Evolutionary conservation across 1,140 invertebrate genomes (phyloP).

Genomic region (Drosophila arizonae): DNA sequence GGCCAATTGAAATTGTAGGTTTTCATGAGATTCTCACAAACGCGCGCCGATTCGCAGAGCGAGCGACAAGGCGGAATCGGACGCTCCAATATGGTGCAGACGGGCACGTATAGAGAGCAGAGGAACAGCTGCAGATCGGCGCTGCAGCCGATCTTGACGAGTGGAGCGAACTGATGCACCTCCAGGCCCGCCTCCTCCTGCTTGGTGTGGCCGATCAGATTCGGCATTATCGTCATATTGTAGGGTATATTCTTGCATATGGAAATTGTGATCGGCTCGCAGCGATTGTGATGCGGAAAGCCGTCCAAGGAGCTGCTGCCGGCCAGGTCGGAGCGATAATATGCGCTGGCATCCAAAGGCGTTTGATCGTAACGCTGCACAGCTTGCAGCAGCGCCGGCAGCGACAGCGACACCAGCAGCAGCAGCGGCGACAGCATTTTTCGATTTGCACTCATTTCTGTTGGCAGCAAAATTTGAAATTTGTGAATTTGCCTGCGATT

Average conservation of each 20-base stretch:
- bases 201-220: conserved; percentile 94
- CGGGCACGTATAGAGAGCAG: conserved; percentile 97
- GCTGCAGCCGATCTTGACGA: conserved; percentile 98
- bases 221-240: conserved; percentile 98
- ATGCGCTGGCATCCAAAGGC: conserved; percentile 65
- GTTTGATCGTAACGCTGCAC: conserved; percentile 67
- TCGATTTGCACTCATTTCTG: conserved; percentile 17
- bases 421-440: conserved; percentile 7
- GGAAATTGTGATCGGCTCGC: conserved; percentile 96
- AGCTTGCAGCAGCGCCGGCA: conserved; percentile 40
- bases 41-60: conserved; percentile 94
- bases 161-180: conserved; percentile 95
- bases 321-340: conserved; percentile 67
- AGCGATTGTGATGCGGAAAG: conserved; percentile 88
- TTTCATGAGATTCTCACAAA: conserved; percentile 96
- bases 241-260: conserved; percentile 96
- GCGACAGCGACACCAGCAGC: conserved; percentile 1
- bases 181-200: conserved; percentile 97
- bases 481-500: conserved; percentile 2
- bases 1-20: conserved; percentile 98
- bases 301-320: conserved; percentile 50
- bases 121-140: conserved; percentile 97
- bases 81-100: conserved; percentile 95
- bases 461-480: conserved; percentile 9
- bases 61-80: conserved; percentile 96